Evolutionary conservation across 1,140 invertebrate species (phyloP).

Genomic region (Heterodera schachtii): DNA sequence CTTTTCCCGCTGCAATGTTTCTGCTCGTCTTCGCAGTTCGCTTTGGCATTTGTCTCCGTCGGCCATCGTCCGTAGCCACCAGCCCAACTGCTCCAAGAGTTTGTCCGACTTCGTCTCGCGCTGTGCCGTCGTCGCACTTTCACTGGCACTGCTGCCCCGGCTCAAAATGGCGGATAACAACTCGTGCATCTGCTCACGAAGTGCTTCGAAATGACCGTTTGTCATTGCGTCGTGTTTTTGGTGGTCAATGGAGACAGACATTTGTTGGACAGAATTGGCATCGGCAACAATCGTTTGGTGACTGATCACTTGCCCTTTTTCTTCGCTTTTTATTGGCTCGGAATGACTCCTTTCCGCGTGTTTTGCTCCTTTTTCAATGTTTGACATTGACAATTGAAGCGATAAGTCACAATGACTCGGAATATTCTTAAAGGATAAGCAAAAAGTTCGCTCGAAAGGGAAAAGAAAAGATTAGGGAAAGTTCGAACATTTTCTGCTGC

Average conservation of each 20-base stretch:
- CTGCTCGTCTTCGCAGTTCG: background rate
- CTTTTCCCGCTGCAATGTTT: slow-evolving; percentile 4
- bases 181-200: background rate
- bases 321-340: background rate
- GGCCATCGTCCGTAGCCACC: slow-evolving; percentile 16
- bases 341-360: slow-evolving; percentile 11
- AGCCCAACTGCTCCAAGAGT: slow-evolving; percentile 18
- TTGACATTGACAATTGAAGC: background rate
- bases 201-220: background rate
- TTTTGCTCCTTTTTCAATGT: background rate
- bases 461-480: background rate
- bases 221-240: background rate
- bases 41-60: background rate
- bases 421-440: background rate
- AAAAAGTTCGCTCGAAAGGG: no score
- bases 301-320: no score
- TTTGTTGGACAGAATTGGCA: background rate
- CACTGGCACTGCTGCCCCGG: background rate
- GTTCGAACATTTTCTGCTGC: background rate
- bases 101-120: background rate
- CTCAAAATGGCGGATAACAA: background rate
- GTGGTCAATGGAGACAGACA: background rate
- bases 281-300: no score
- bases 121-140: background rate
- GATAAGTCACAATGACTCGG: background rate